Percentiles rank a stretch among this genome's conserved stretches.
phyloP scores from a whole-genome alignment of 2,797 vertebrate genomes.

The Xerus rutilus region DNA sequence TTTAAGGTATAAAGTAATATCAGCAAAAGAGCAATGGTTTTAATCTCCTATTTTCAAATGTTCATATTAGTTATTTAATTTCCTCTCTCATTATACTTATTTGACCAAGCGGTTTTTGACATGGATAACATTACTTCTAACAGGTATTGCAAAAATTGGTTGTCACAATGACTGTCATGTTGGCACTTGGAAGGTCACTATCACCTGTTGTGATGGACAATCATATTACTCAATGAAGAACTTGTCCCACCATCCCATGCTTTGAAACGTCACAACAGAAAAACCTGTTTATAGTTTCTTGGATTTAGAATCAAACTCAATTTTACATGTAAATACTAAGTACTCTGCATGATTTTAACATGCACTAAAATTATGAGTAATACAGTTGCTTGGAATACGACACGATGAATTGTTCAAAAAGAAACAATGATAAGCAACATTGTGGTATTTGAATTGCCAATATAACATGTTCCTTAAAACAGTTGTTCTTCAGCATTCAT shows the following conservation, averaged over 20 bases:
- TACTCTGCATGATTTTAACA: slow-evolving; percentile 24
- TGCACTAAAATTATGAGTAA: not conserved
- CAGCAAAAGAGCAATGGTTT: not conserved
- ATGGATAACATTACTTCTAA: not conserved
- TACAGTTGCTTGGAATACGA: not conserved
- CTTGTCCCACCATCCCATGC: not conserved
- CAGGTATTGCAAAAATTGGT: not conserved
- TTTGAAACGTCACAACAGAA: slow-evolving; percentile 27
- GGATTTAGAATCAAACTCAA: slow-evolving; percentile 4
- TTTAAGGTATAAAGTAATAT: not conserved
- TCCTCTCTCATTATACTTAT: not conserved
- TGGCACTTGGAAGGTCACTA: not conserved
- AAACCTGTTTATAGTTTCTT: not conserved
- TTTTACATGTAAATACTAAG: slow-evolving; percentile 22
- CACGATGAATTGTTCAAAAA: not conserved
- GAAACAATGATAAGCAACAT: not conserved
- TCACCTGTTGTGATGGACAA: not conserved
- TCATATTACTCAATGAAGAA: not conserved
- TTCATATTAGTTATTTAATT: not conserved
- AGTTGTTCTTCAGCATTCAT: not conserved
- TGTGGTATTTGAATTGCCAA: not conserved
- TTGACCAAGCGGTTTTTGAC: not conserved
- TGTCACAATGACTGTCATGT: not conserved
- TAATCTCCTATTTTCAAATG: slow-evolving; percentile 16
- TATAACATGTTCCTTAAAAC: not conserved